Conservation (phyloP, 2,797 vertebrate species). For the Alauda arvensis region DNA sequence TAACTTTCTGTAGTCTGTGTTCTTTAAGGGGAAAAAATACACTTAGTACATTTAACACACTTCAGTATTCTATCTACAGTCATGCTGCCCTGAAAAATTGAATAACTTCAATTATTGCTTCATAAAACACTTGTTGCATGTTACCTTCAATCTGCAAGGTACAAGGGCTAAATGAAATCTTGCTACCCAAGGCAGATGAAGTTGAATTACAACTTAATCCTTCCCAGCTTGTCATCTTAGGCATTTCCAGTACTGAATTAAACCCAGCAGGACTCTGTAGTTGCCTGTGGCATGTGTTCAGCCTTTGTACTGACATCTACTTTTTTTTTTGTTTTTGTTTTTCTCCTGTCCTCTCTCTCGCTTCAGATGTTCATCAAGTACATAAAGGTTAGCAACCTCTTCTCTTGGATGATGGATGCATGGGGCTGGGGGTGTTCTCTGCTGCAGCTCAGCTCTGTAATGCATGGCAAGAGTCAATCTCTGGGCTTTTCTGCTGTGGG, state of each 20-base stretch:
- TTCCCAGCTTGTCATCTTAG: slow-evolving; percentile 23
- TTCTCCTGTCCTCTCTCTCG: slow-evolving; percentile 78
- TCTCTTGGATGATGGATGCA: slow-evolving; percentile 73
- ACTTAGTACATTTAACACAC: neutral
- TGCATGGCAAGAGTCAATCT: slow-evolving; percentile 72
- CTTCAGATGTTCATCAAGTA: slow-evolving; percentile 99
- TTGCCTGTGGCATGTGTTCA: slow-evolving; percentile 84
- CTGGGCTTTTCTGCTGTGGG: slow-evolving; percentile 33
- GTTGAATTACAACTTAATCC: slow-evolving; percentile 57
- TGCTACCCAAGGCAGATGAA: slow-evolving; percentile 29
- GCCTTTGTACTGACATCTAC: slow-evolving; percentile 83
- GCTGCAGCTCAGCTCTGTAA: slow-evolving; percentile 49
- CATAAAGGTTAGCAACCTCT: slow-evolving; percentile 97
- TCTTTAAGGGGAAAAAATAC: neutral
- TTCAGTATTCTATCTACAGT: neutral
- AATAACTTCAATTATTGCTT: neutral
- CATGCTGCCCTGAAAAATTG: neutral
- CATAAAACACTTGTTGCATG: neutral
- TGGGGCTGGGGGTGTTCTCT: slow-evolving; percentile 68
- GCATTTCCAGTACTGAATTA: slow-evolving; percentile 37
- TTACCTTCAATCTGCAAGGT: slow-evolving; percentile 10
- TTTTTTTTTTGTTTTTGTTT: slow-evolving; percentile 55
- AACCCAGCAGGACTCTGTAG: slow-evolving; percentile 51
- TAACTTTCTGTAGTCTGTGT: neutral
- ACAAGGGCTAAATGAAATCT: slow-evolving; percentile 20